Evolutionary conservation across 2,797 vertebrate species (phyloP), one percentile per base, ranked within the genome.

Genomic region (Enteromius mattozi): DNA sequence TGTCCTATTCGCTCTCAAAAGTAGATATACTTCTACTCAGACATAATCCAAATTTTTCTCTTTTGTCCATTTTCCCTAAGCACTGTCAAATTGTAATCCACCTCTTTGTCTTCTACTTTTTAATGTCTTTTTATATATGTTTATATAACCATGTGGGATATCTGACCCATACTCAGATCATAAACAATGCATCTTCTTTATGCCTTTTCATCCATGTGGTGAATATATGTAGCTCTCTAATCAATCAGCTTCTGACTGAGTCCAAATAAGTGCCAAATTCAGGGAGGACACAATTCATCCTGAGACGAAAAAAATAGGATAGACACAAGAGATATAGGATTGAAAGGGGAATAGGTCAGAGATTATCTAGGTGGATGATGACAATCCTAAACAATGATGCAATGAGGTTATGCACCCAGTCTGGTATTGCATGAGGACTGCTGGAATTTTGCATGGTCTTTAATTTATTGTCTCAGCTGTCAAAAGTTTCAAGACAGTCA

Each of bases 281-380:
- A 74, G 88, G 88, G 88, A 85, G 80, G 80, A 79, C 85, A 81
- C 72, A 86, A 88, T 92, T 88, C 86, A 84, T 91, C 92, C 88
- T 16, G 7, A 77, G 40, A 61, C 40, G 16, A 84, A 79, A 30
- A 30, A 14, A 45, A 69, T 45, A 6, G 51, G 86, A 79, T 78
- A 54, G 1, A 40, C 74, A 71, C 71, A 85, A 70, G 79, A 80
- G 33, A 35, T 71, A 42, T 42, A 45, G 51, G 12, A 84, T 33
- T 85, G 56, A 79, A 12, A 83, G 37, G 30, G 61, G 61, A 66
- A 72, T 3, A 51, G 61, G 86, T 81, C 70, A 80, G 76, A 63
- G 51, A 61, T 78, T 45, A 79, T 69, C 19, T 47, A 54, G 24
- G 51, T 80, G 87, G 70, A 27, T 87, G 87, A 90, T 40, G 69